Evolutionary conservation across 2,113 vertebrate species (phyloP).

Genomic region (Tyto alba): DNA sequence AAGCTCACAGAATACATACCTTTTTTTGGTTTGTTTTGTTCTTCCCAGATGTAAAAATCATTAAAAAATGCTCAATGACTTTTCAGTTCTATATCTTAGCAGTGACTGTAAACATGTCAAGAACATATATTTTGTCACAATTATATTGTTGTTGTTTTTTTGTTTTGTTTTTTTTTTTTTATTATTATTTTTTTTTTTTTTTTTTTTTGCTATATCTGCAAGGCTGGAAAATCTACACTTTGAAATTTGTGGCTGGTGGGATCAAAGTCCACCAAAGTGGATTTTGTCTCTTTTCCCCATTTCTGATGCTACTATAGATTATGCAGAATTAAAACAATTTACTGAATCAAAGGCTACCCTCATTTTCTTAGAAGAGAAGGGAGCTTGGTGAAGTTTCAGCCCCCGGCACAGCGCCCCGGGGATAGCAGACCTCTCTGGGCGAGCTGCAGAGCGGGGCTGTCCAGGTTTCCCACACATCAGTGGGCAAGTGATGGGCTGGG

Average conservation of each 20-base stretch:
- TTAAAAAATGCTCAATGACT: not conserved
- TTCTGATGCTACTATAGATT: not conserved
- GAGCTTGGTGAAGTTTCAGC: not conserved
- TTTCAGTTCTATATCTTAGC: not conserved
- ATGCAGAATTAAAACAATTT: not conserved
- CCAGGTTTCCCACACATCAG: not conserved
- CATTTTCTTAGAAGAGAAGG: not conserved
- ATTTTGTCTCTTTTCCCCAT: not conserved
- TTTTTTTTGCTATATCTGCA: not conserved
- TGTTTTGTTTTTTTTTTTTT: too few relatives aligned
- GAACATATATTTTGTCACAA: not conserved
- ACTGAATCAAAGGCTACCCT: not conserved
- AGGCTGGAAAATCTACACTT: not conserved
- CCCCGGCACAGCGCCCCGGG: fast-evolving
- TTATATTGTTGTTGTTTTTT: too few relatives aligned
- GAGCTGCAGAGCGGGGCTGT: not conserved
- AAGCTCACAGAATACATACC: not conserved
- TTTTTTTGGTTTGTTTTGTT: too few relatives aligned
- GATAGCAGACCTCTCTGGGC: too few relatives aligned
- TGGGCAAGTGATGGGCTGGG: not conserved
- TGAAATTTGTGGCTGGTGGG: not conserved
- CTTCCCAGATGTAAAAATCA: not conserved
- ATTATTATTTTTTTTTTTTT: too few relatives aligned
- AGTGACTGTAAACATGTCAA: not conserved
- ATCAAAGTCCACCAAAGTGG: not conserved